These are phyloP conservation scores for Eurypyga helias DNA, from an alignment of 2,113 vertebrate species.

Conservation along the genomic window DNA sequence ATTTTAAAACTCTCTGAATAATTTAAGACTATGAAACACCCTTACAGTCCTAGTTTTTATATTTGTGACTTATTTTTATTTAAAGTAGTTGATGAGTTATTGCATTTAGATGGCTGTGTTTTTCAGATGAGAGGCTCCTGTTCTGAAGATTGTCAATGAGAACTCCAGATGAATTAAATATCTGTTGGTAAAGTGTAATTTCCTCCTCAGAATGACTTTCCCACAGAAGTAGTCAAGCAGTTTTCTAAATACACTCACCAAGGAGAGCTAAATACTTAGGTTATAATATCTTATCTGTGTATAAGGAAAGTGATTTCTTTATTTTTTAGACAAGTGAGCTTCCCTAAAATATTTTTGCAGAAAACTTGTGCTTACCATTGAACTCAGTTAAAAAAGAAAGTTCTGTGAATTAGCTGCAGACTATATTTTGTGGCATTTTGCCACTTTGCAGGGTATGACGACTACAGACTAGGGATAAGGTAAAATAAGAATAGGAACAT, in stretches of 20 bases:
- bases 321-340: neutral
- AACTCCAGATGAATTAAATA: neutral
- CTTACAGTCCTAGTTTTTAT: neutral
- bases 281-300: neutral
- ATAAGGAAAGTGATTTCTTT: neutral
- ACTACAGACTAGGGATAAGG: fast-evolving
- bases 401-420: neutral
- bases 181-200: neutral
- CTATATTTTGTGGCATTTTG: neutral
- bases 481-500: neutral
- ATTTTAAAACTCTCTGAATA: neutral
- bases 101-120: neutral
- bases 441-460: neutral
- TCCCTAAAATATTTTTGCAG: neutral
- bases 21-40: neutral
- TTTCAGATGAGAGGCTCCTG: neutral
- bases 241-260: neutral
- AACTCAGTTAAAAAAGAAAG: neutral
- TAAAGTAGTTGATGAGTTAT: neutral
- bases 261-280: neutral
- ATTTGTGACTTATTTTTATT: neutral
- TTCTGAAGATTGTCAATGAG: neutral
- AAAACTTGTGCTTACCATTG: neutral
- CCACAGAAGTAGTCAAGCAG: neutral
- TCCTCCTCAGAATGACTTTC: neutral